A percentile compares a stretch with the other conserved stretches of the same genome.
Conservation (phyloP, 2,888 invertebrate genomes). For the Tolmerus cingulatus region DNA sequence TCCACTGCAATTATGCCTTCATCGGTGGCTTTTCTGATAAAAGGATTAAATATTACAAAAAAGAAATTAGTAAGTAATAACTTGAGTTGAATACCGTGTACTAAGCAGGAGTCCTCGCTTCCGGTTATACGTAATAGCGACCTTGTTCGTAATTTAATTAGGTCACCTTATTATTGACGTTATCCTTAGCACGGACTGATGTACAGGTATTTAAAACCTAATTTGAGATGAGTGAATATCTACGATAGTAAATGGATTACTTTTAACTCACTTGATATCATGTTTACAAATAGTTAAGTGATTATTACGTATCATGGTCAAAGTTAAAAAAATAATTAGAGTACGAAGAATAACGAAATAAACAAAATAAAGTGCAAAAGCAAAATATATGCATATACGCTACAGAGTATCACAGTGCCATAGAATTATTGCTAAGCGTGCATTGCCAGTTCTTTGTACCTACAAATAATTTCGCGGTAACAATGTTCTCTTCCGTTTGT, state of each 20-base stretch:
- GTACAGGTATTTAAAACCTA: neutral
- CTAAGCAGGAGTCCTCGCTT: neutral
- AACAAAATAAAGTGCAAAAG: too few species aligned
- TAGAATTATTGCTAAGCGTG: too few species aligned
- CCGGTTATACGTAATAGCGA: neutral
- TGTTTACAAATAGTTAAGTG: too few species aligned
- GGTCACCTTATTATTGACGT: neutral
- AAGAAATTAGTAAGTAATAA: conserved; percentile 40
- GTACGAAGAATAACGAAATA: too few species aligned
- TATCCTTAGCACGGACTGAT: neutral
- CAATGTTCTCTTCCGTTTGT: too few species aligned
- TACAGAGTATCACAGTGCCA: too few species aligned
- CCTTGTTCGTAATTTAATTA: neutral
- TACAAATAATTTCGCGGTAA: too few species aligned
- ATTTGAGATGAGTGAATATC: neutral
- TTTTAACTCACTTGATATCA: too few species aligned
- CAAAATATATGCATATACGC: too few species aligned
- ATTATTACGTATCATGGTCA: too few species aligned
- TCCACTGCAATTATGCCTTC: conserved; percentile 27
- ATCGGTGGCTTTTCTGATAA: conserved; percentile 45
- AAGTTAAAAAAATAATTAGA: too few species aligned
- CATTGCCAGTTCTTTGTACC: too few species aligned
- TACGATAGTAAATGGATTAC: neutral
- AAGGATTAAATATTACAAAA: conserved; percentile 44
- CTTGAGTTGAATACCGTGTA: neutral